Conservation (phyloP, 2,888 invertebrate species). For the Neuroscelio doddi region DNA sequence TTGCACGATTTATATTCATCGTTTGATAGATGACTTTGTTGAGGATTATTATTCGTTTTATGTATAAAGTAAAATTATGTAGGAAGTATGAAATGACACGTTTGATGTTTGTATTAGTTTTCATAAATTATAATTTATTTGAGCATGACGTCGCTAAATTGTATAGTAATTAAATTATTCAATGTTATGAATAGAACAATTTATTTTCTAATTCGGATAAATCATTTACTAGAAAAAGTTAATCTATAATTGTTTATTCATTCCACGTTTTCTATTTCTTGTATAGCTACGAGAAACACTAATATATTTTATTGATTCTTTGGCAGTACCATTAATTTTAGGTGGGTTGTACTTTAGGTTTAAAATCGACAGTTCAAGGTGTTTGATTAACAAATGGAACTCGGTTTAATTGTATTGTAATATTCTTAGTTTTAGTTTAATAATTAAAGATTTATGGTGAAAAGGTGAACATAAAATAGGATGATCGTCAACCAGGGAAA, state of each 20-base stretch:
- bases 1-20: too few species aligned
- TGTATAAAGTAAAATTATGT: too few species aligned
- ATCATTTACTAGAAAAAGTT: neutral
- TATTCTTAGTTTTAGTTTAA: too few species aligned
- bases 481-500: neutral
- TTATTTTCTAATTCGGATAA: neutral
- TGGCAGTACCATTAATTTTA: constrained; percentile 7
- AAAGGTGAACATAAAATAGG: too few species aligned
- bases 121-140: neutral
- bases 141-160: neutral
- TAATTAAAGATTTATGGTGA: too few species aligned
- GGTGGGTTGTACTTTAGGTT: constrained; percentile 14
- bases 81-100: too few species aligned
- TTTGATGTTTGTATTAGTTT: too few species aligned
- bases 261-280: neutral
- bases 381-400: neutral
- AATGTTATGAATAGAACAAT: neutral
- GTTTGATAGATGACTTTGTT: too few species aligned
- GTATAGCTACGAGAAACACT: constrained; percentile 2
- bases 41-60: too few species aligned
- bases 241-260: neutral
- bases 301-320: constrained; percentile 25
- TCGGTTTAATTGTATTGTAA: neutral
- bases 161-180: neutral
- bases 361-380: constrained; percentile 28